Percentiles rank a stretch among this genome's conserved stretches.
Evolutionary conservation across 2,113 vertebrate species (phyloP).

Genomic region (Lagopus leucura): DNA sequence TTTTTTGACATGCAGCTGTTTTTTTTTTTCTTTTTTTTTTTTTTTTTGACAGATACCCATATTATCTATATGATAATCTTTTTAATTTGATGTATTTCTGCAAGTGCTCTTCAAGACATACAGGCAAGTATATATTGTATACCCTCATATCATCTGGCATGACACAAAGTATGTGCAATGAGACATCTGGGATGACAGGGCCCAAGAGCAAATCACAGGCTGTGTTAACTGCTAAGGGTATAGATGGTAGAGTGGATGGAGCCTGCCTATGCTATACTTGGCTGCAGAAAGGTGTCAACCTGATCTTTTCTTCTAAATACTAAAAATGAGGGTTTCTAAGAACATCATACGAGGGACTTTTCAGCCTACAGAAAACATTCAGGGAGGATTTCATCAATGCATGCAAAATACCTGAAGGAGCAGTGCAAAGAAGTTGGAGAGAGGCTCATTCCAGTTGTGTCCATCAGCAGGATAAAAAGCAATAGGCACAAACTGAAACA

Average conservation of each 20-base stretch:
- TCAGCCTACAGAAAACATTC: not conserved
- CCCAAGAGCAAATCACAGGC: not conserved
- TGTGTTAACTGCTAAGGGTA: not conserved
- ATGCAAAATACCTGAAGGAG: not conserved
- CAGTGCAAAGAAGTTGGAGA: not conserved
- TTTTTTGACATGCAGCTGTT: not conserved
- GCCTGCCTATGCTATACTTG: not conserved
- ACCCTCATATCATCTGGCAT: not conserved
- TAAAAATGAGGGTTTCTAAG: not conserved
- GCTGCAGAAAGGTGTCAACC: not conserved
- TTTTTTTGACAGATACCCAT: too few species aligned
- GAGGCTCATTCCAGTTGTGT: not conserved
- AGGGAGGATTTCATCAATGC: not conserved
- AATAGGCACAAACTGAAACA: not conserved
- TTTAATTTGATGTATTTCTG: not conserved
- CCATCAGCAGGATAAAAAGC: not conserved
- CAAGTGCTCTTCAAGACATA: not conserved
- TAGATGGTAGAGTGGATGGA: not conserved
- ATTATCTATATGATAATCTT: not conserved
- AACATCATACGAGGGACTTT: not conserved
- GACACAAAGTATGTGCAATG: not conserved
- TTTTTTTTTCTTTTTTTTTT: not conserved
- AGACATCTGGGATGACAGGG: fast-evolving
- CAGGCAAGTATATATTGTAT: not conserved
- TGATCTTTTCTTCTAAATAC: not conserved